Evolutionary conservation across 2,888 invertebrate species (phyloP).

Genomic region (Mythimna ferrago): DNA sequence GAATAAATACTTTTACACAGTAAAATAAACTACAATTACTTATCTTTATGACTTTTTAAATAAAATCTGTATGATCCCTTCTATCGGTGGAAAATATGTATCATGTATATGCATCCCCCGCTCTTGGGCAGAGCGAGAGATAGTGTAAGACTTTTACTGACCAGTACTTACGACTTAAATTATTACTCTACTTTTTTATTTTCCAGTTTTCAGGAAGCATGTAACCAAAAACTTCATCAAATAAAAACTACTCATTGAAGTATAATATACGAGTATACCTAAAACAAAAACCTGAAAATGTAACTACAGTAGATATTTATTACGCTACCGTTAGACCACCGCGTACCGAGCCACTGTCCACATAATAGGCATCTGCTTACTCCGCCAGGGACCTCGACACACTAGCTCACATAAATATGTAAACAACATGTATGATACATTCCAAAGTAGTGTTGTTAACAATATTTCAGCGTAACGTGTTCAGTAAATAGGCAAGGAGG

Average conservation of each 20-base stretch:
- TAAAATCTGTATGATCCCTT: too few relatives aligned
- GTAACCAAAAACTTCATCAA: not conserved
- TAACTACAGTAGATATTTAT: not conserved
- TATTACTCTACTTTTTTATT: not conserved
- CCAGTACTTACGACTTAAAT: not conserved
- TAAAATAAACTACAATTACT: too few relatives aligned
- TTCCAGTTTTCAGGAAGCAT: not conserved
- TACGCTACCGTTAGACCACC: not conserved
- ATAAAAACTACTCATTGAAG: not conserved
- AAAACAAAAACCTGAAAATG: not conserved
- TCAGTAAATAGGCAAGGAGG: slow-evolving; percentile 72
- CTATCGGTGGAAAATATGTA: too few relatives aligned
- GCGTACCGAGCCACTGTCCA: not conserved
- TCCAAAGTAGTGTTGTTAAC: slow-evolving; percentile 64
- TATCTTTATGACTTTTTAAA: too few relatives aligned
- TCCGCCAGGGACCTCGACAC: slow-evolving; percentile 9
- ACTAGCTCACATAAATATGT: slow-evolving; percentile 14
- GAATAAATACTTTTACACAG: too few relatives aligned
- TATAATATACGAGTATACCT: too few relatives aligned
- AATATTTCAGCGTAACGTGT: slow-evolving; percentile 74
- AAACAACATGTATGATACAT: slow-evolving; percentile 37
- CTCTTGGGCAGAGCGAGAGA: too few relatives aligned
- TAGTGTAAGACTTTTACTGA: too few relatives aligned
- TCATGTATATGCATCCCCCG: too few relatives aligned
- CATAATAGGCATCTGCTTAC: slow-evolving; percentile 37